Evolutionary conservation across 2,888 invertebrate genomes (phyloP).

Genomic region (Cephus pygmeus): DNA sequence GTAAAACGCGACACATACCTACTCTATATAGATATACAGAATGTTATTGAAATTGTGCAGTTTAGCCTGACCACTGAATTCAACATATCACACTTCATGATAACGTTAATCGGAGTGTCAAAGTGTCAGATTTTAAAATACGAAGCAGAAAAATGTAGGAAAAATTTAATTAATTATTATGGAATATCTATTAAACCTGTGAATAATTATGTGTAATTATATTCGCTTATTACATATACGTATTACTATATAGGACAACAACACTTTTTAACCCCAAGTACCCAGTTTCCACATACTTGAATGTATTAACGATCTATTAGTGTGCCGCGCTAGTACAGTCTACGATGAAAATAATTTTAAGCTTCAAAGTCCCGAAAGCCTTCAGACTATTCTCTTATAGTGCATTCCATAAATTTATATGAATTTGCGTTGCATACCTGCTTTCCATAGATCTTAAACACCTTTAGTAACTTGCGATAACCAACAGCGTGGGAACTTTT

Average conservation of each 20-base stretch:
- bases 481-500: not conserved
- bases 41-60: no score
- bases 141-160: not conserved
- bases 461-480: not conserved
- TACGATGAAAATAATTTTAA: not conserved
- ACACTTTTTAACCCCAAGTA: not conserved
- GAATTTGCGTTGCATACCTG: not conserved
- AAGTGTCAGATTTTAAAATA: not conserved
- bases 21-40: not conserved
- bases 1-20: not conserved
- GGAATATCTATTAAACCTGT: not conserved
- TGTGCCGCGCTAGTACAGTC: not conserved
- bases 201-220: not conserved
- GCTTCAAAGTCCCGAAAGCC: not conserved
- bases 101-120: not conserved
- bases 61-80: not conserved
- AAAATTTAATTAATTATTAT: not conserved
- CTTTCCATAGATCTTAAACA: not conserved
- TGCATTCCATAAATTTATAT: not conserved
- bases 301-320: not conserved
- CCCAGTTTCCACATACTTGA: not conserved
- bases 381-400: not conserved
- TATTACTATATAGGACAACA: not conserved
- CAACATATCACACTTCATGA: not conserved
- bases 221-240: not conserved